These are phyloP conservation scores for Phoebastria nigripes DNA, from an alignment of 2,797 vertebrate species.

Conservation along the genomic window DNA sequence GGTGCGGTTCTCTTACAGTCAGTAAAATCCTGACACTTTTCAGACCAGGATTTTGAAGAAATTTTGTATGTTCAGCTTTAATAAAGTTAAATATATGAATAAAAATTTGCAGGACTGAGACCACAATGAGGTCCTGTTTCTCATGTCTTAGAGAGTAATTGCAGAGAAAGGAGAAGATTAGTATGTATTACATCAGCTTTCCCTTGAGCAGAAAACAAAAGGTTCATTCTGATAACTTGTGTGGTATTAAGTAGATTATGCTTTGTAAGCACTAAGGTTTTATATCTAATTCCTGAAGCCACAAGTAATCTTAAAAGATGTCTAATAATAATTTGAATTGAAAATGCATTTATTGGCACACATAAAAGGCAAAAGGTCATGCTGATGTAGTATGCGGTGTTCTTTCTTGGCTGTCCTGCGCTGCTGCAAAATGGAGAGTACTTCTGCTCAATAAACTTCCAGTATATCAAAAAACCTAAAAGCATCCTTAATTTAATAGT, in stretches of 20 bases:
- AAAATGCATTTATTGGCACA: background rate
- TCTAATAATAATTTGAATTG: background rate
- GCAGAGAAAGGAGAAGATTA: constrained; percentile 1
- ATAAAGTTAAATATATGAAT: background rate
- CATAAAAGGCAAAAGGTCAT: background rate
- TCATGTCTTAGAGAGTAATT: background rate
- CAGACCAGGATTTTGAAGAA: background rate
- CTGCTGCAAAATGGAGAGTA: background rate
- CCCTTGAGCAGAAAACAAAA: background rate
- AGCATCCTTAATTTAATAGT: constrained; percentile 15
- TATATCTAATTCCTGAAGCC: constrained; percentile 2
- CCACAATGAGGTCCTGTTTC: background rate
- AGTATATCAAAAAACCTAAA: constrained; percentile 5
- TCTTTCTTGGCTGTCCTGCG: background rate
- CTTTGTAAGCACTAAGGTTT: background rate
- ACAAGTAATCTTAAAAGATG: background rate
- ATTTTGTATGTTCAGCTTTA: background rate
- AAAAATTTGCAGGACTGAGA: background rate
- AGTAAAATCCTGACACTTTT: background rate
- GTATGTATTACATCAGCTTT: constrained; percentile 14
- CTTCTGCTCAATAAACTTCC: background rate
- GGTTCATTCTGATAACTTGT: background rate
- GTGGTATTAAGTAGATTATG: constrained; percentile 11
- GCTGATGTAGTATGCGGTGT: background rate
- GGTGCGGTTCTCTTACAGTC: background rate